phyloP scores from a whole-genome alignment of 2,113 vertebrate species.

The Pan troglodytes region NHGRI_mPanTro3-v2.1_pri NC_072421.2:75707001-75707500 shows the following conservation, averaged over 20 bases:
- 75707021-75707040: neutral
- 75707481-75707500: neutral
- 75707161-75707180: constrained; percentile 6
- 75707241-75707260: neutral
- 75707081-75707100: constrained; percentile 16
- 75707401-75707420: neutral
- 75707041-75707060: constrained; percentile 34
- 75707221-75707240: neutral
- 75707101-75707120: constrained; percentile 22
- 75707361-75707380: neutral
- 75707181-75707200: neutral
- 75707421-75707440: neutral
- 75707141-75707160: neutral
- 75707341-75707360: neutral
- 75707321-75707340: neutral
- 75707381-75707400: neutral
- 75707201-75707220: constrained; percentile 16
- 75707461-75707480: neutral
- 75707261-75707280: neutral
- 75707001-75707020: neutral
- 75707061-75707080: neutral
- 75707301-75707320: neutral
- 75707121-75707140: neutral
- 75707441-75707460: neutral
- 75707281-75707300: neutral